Percentiles rank a stretch among this genome's conserved stretches.
phyloP scores from a whole-genome alignment of 2,797 vertebrate genomes.

The Sebastes jordani region DNA sequence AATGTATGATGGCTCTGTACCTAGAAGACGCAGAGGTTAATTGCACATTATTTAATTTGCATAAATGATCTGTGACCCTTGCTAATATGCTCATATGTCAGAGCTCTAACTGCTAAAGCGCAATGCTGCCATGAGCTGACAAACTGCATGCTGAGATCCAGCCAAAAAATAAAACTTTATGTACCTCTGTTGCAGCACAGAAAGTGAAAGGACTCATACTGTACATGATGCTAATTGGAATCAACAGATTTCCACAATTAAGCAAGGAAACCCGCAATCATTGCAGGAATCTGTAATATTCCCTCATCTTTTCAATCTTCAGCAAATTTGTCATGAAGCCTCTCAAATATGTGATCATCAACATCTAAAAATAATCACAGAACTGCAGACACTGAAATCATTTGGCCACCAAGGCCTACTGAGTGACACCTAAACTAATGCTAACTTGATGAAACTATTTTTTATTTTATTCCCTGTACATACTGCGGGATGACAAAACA shows the following conservation, averaged over 20 bases:
- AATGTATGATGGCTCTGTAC: background rate
- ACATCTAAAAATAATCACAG: background rate
- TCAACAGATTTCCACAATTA: background rate
- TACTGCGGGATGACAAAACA: background rate
- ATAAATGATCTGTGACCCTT: constrained; percentile 19
- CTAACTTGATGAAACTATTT: background rate
- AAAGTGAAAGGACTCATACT: background rate
- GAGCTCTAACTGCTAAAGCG: constrained; percentile 5
- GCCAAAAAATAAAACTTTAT: constrained; percentile 6
- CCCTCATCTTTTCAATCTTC: background rate
- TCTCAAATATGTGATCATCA: background rate
- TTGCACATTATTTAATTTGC: constrained; percentile 36
- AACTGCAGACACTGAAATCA: background rate
- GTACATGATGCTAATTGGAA: background rate
- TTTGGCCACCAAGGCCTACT: background rate
- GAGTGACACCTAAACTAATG: background rate
- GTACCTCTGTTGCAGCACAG: background rate
- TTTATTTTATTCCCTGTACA: background rate
- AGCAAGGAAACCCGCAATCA: background rate
- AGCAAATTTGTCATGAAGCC: background rate
- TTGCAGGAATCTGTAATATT: background rate
- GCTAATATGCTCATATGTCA: constrained; percentile 24
- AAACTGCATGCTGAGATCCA: constrained; percentile 11
- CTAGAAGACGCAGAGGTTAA: constrained; percentile 26
- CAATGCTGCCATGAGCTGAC: constrained; percentile 44